Conservation (phyloP, 2,888 invertebrate species). For the Lasioglossum marginatum region DNA sequence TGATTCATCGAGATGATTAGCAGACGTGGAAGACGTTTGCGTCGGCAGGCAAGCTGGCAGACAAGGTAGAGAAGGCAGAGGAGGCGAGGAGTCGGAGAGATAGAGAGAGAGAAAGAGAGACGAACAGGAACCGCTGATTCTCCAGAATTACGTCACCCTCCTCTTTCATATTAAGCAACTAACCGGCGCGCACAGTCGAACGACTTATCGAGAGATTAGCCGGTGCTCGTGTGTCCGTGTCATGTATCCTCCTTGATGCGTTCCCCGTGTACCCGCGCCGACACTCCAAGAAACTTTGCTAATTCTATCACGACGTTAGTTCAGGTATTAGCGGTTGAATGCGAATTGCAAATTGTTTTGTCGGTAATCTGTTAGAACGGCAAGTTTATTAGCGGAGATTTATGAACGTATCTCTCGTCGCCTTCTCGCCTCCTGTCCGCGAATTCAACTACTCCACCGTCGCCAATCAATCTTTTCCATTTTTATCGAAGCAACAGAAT, state of each 20-base stretch:
- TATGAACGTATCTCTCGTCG: not conserved
- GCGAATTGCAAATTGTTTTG: conserved; percentile 49
- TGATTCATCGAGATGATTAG: conserved; percentile 48
- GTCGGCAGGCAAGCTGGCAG: conserved; percentile 15
- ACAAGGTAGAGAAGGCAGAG: not conserved
- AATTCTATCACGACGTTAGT: conserved; percentile 50
- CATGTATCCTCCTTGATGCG: conserved; percentile 34
- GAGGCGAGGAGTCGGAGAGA: not conserved
- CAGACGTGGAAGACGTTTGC: conserved; percentile 41
- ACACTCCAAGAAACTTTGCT: conserved; percentile 57
- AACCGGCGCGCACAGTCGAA: conserved; percentile 34
- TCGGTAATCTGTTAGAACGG: conserved; percentile 50
- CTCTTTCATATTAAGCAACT: conserved; percentile 57
- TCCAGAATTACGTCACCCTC: conserved; percentile 43
- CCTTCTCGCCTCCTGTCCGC: not conserved
- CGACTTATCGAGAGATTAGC: conserved; percentile 63
- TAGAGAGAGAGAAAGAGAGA: not conserved
- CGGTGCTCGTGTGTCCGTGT: conserved; percentile 43
- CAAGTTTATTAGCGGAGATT: conserved; percentile 30
- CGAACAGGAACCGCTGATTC: conserved; percentile 49
- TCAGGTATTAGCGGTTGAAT: conserved; percentile 35
- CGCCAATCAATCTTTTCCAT: not conserved
- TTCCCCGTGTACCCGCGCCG: conserved; percentile 39
- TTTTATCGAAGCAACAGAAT: not conserved
- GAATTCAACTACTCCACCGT: not conserved